These are phyloP conservation scores for Hanleya hanleyi DNA, from an alignment of 2,888 invertebrate species.

Conservation along the genomic window DNA sequence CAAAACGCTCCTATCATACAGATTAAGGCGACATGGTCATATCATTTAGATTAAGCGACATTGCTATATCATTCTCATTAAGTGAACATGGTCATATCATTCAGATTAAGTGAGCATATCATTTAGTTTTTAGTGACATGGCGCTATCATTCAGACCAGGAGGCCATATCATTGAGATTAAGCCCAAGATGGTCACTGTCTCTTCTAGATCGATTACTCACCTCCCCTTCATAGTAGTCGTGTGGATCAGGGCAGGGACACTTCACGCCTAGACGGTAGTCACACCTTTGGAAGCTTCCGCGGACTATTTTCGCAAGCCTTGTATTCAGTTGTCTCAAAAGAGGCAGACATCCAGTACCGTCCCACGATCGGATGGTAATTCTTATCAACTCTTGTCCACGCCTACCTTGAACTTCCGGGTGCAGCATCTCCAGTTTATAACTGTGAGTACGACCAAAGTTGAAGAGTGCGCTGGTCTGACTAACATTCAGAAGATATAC, in stretches of 20 bases:
- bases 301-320: constrained; percentile 36
- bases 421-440: constrained; percentile 40
- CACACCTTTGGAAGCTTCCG: constrained; percentile 39
- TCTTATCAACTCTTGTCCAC: constrained; percentile 28
- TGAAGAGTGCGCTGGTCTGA: constrained; percentile 38
- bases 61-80: too few relatives aligned
- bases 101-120: too few relatives aligned
- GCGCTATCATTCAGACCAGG: too few relatives aligned
- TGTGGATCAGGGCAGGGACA: constrained; percentile 41
- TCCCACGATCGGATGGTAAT: constrained; percentile 29
- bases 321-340: constrained; percentile 30
- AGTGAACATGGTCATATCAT: too few relatives aligned
- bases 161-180: too few relatives aligned
- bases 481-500: constrained; percentile 35
- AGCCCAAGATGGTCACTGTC: too few relatives aligned
- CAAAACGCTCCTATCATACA: too few relatives aligned
- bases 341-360: constrained; percentile 8
- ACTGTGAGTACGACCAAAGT: constrained; percentile 28
- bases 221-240: constrained; percentile 33
- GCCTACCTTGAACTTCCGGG: constrained; percentile 11
- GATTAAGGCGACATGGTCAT: too few relatives aligned
- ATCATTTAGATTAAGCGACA: too few relatives aligned
- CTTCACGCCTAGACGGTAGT: constrained; percentile 37
- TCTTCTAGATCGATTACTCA: too few relatives aligned
- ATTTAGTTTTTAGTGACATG: too few relatives aligned